phyloP scores from a whole-genome alignment of 30 jellyfish, hydroid and myxozoan species.

The Hydractinia echinata region DNA sequence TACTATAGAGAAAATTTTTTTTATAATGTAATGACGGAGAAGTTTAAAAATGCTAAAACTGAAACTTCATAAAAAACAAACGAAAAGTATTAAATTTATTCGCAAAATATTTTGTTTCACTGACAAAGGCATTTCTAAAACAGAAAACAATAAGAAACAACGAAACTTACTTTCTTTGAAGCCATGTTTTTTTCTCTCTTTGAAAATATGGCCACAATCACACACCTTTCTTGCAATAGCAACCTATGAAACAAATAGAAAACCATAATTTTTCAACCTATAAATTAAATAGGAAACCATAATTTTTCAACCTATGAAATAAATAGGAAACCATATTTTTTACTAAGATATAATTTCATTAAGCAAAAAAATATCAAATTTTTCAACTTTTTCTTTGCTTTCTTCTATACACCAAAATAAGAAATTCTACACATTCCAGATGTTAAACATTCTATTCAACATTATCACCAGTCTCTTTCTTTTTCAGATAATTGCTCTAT shows the following conservation, averaged over 20 bases:
- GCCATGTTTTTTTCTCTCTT: conserved; percentile 12
- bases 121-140: neutral
- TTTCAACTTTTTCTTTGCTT: too few species aligned
- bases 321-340: neutral
- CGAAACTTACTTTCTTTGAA: conserved; percentile 27
- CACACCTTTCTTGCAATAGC: conserved; percentile 37
- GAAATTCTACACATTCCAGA: too few species aligned
- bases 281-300: neutral
- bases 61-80: neutral
- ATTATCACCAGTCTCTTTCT: too few species aligned
- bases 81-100: neutral
- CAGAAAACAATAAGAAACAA: too few species aligned
- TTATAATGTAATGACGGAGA: neutral
- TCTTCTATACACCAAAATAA: too few species aligned
- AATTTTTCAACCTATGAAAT: neutral
- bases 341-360: too few species aligned
- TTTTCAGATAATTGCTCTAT: too few species aligned
- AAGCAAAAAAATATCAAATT: too few species aligned
- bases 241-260: conserved; percentile 6
- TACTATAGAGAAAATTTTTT: neutral
- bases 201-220: conserved; percentile 29
- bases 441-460: too few species aligned
- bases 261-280: neutral
- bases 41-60: neutral
- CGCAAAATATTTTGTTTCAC: neutral